Evolutionary conservation across 2,888 invertebrate genomes (phyloP).

Genomic region (Leptarthrus brevirostris): DNA sequence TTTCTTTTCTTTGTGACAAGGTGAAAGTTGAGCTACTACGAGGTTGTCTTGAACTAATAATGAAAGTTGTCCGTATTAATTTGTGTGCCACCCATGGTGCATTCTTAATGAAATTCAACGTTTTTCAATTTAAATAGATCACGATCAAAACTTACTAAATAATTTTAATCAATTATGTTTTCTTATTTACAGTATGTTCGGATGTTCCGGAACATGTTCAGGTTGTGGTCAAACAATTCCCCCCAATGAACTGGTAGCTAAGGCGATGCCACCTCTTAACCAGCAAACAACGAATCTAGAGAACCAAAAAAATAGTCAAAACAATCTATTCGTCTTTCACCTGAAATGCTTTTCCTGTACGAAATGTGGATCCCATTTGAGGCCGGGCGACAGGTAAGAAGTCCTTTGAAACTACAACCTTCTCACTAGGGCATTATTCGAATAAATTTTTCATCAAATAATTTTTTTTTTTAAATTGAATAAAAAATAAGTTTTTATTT

Average conservation of each 20-base stretch:
- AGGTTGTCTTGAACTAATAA: no score
- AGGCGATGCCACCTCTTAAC: slow-evolving; percentile 66
- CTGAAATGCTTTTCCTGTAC: slow-evolving; percentile 96
- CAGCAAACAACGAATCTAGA: slow-evolving; percentile 65
- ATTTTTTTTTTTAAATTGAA: no score
- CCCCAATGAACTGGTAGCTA: slow-evolving; percentile 93
- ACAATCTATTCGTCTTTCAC: slow-evolving; percentile 85
- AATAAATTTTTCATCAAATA: slow-evolving; percentile 1
- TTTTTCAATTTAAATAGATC: no score
- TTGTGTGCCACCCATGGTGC: no score
- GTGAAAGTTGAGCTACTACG: no score
- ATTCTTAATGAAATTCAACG: no score
- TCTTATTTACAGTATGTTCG: slow-evolving; percentile 82
- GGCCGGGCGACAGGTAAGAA: slow-evolving; percentile 90
- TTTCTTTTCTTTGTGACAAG: no score
- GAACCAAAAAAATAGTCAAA: slow-evolving; percentile 68
- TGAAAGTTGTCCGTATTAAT: no score
- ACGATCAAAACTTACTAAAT: no score
- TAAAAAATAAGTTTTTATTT: no score
- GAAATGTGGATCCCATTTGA: slow-evolving; percentile 89
- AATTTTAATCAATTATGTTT: background rate
- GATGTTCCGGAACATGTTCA: slow-evolving; percentile 88
- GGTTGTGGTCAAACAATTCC: slow-evolving; percentile 94
- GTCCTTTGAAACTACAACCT: slow-evolving; percentile 55
- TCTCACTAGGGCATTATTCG: background rate